Percentiles rank a stretch among this genome's conserved stretches.
These are phyloP conservation scores for Lithodes maja DNA, from an alignment of 2,888 invertebrate species.

Conservation along the genomic window DNA sequence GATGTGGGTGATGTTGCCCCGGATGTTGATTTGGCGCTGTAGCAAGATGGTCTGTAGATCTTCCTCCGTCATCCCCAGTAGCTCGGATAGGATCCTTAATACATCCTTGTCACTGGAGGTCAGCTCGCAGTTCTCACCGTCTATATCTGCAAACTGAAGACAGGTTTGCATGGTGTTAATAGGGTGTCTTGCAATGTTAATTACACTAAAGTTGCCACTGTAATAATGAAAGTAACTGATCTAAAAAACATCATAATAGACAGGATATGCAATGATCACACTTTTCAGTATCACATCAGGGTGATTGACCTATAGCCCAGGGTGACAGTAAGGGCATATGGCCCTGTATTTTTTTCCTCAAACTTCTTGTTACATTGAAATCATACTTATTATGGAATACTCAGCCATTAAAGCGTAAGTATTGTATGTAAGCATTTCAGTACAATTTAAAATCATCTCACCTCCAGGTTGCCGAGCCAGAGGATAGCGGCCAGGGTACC, in stretches of 20 bases:
- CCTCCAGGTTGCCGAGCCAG: slow-evolving; percentile 92
- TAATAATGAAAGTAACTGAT: too few relatives aligned
- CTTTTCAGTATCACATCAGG: too few relatives aligned
- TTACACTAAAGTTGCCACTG: too few relatives aligned
- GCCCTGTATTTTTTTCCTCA: too few relatives aligned
- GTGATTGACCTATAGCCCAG: too few relatives aligned
- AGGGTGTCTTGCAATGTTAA: too few relatives aligned
- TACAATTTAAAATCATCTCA: slow-evolving; percentile 72
- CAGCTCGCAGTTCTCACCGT: slow-evolving; percentile 88
- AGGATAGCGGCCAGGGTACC: slow-evolving; percentile 90
- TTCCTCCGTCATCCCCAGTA: slow-evolving; percentile 85
- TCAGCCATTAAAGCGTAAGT: background rate
- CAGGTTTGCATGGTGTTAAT: slow-evolving; percentile 72
- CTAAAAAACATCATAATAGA: too few relatives aligned
- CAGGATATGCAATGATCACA: too few relatives aligned
- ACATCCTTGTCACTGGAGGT: slow-evolving; percentile 83
- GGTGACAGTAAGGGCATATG: too few relatives aligned
- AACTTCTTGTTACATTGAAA: too few relatives aligned
- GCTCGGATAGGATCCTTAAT: slow-evolving; percentile 82
- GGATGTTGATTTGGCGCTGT: slow-evolving; percentile 89
- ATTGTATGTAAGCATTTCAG: background rate
- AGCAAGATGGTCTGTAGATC: slow-evolving; percentile 85
- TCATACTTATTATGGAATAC: background rate
- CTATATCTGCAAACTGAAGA: slow-evolving; percentile 80
- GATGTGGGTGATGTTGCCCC: slow-evolving; percentile 94